Percentiles rank a stretch among this genome's conserved stretches.
These are phyloP conservation scores for Pangasius mekongensis DNA, from an alignment of 2,797 vertebrate genomes.

Conservation along the genomic window DNA sequence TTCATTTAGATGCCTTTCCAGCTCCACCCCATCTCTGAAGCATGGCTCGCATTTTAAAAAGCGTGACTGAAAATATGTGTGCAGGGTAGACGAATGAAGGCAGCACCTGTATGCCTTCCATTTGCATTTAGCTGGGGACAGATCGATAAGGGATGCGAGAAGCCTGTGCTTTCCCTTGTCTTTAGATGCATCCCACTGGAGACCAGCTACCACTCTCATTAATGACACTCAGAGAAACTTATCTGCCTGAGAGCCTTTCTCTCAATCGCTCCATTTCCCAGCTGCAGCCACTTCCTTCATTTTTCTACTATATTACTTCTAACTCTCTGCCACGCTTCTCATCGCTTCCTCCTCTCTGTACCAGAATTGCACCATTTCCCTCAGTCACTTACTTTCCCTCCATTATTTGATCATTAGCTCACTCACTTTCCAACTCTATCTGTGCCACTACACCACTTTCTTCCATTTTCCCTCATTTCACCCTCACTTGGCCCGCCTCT, in stretches of 20 bases:
- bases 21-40: not conserved
- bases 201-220: conserved; percentile 45
- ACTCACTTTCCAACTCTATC: not conserved
- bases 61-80: not conserved
- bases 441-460: conserved; percentile 22
- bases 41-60: conserved; percentile 26
- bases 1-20: conserved; percentile 14
- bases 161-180: conserved; percentile 35
- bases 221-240: conserved; percentile 36
- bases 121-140: not conserved
- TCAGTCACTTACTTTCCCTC: conserved; percentile 9
- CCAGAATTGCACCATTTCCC: not conserved
- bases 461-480: conserved; percentile 23
- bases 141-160: conserved; percentile 41
- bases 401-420: conserved; percentile 38
- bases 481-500: not conserved
- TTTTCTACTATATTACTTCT: not conserved
- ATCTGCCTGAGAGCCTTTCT: conserved; percentile 41
- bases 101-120: conserved; percentile 12
- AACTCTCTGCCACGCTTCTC: conserved; percentile 10
- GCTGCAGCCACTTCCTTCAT: not conserved
- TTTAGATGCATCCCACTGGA: conserved; percentile 44
- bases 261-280: not conserved
- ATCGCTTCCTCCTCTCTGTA: not conserved
- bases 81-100: not conserved